Percentiles rank a stretch among this genome's conserved stretches.
Evolutionary conservation across 2,888 invertebrate species (phyloP).

Genomic region (Drosophila bunnanda): DNA sequence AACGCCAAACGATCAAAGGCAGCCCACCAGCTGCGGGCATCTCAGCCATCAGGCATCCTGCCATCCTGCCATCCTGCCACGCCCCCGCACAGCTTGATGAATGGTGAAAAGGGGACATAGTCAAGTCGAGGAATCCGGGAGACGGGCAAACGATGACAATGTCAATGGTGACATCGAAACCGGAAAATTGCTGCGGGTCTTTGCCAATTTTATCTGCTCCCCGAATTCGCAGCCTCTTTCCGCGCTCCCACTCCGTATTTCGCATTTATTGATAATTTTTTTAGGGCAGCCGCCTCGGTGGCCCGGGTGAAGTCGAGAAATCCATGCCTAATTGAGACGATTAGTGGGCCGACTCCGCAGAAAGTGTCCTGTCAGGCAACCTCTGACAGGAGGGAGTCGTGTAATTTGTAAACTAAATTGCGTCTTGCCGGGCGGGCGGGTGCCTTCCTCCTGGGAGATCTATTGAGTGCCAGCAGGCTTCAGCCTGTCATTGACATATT

Average conservation of each 20-base stretch:
- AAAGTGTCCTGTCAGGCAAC: conserved; percentile 59
- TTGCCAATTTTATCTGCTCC: conserved; percentile 60
- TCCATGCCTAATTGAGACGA: conserved; percentile 82
- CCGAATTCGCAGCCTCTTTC: conserved; percentile 27
- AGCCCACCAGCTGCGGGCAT: conserved; percentile 66
- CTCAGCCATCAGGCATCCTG: conserved; percentile 35
- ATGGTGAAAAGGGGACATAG: conserved; percentile 34
- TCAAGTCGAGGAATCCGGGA: conserved; percentile 14
- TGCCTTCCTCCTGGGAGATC: conserved; percentile 5
- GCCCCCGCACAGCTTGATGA: conserved; percentile 30
- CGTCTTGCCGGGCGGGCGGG: conserved; percentile 28
- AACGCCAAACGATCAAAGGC: conserved; percentile 74
- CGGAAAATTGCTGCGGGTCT: conserved; percentile 82
- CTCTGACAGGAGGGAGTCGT: conserved; percentile 56
- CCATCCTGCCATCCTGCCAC: conserved; percentile 45
- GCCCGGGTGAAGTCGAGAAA: conserved; percentile 30
- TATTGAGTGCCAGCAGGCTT: conserved; percentile 10
- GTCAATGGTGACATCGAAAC: conserved; percentile 77
- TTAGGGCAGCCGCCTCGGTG: conserved; percentile 38
- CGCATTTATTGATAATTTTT: conserved; percentile 71
- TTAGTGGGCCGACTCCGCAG: conserved; percentile 56
- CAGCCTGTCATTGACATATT: conserved; percentile 81
- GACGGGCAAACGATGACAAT: conserved; percentile 65
- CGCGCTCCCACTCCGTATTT: conserved; percentile 10
- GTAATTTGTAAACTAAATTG: conserved; percentile 70